These are phyloP conservation scores for Endomychus coccineus DNA, from an alignment of 2,888 invertebrate species.

Conservation along the genomic window DNA sequence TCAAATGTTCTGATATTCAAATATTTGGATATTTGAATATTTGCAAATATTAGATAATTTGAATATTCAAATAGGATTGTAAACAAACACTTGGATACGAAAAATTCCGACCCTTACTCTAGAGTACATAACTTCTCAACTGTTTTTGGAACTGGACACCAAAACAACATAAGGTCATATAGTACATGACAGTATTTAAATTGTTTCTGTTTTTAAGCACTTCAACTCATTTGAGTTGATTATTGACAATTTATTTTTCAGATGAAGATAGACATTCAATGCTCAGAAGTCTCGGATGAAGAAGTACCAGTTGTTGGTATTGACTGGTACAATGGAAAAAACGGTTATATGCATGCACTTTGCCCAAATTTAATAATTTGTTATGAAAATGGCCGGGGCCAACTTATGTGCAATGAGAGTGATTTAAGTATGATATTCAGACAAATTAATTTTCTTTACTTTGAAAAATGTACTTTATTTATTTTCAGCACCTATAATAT, in stretches of 20 bases:
- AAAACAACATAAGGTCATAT: too few relatives aligned
- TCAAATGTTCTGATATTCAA: too few relatives aligned
- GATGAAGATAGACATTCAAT: slow-evolving; percentile 70
- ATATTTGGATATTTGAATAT: too few relatives aligned
- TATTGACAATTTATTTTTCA: slow-evolving; percentile 45
- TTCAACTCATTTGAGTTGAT: too few relatives aligned
- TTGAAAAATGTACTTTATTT: slow-evolving; percentile 7
- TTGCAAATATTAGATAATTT: too few relatives aligned
- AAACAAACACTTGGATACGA: too few relatives aligned
- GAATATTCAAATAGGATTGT: too few relatives aligned
- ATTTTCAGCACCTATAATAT: slow-evolving; percentile 65
- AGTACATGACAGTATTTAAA: too few relatives aligned
- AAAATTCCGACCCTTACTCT: too few relatives aligned
- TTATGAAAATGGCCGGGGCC: slow-evolving; percentile 79
- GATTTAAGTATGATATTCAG: slow-evolving; percentile 63
- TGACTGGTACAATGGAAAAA: slow-evolving; percentile 80
- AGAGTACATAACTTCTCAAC: too few relatives aligned
- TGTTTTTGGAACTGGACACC: too few relatives aligned
- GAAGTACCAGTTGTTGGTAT: slow-evolving; percentile 61
- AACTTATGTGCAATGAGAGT: slow-evolving; percentile 82
- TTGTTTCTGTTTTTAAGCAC: too few relatives aligned
- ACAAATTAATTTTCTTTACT: neutral
- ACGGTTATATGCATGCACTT: slow-evolving; percentile 58
- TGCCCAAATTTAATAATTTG: slow-evolving; percentile 78
- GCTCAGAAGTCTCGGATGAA: slow-evolving; percentile 36